Percentiles rank a stretch among this genome's conserved stretches.
Evolutionary conservation across 2,113 vertebrate genomes (phyloP).

Genomic region (Thryonomys swinderianus): DNA sequence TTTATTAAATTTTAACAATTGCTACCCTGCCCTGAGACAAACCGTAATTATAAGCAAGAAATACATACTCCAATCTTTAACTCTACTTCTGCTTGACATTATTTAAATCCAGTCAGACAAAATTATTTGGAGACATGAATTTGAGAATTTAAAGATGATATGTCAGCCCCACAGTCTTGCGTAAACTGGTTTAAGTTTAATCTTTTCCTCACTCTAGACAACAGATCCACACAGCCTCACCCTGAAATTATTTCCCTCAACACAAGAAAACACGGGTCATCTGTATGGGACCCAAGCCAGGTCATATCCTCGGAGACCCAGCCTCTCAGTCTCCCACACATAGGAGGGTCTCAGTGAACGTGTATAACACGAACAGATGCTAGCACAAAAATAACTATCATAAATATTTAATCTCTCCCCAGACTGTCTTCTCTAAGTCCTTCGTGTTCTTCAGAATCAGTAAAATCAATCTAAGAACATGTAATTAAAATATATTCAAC

Average conservation of each 20-base stretch:
- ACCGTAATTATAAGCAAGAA: neutral
- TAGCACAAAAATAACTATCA: neutral
- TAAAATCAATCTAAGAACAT: neutral
- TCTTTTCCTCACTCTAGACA: neutral
- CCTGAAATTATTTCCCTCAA: neutral
- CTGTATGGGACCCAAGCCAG: neutral
- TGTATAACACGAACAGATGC: neutral
- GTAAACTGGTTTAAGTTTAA: neutral
- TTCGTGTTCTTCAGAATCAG: neutral
- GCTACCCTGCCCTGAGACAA: neutral
- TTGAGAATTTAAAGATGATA: neutral
- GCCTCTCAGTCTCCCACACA: neutral
- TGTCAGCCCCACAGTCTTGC: neutral
- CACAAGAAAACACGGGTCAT: neutral
- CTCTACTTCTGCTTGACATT: neutral
- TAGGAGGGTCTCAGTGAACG: neutral
- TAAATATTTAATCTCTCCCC: slow-evolving; percentile 36
- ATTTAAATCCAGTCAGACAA: neutral
- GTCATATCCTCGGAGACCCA: neutral
- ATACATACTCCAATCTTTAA: neutral
- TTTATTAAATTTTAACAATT: slow-evolving; percentile 3
- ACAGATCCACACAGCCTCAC: neutral
- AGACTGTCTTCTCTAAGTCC: neutral
- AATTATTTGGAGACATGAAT: neutral
- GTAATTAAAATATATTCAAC: neutral